Evolutionary conservation across 2,888 invertebrate species (phyloP).

Genomic region (Limnephilus lunatus): DNA sequence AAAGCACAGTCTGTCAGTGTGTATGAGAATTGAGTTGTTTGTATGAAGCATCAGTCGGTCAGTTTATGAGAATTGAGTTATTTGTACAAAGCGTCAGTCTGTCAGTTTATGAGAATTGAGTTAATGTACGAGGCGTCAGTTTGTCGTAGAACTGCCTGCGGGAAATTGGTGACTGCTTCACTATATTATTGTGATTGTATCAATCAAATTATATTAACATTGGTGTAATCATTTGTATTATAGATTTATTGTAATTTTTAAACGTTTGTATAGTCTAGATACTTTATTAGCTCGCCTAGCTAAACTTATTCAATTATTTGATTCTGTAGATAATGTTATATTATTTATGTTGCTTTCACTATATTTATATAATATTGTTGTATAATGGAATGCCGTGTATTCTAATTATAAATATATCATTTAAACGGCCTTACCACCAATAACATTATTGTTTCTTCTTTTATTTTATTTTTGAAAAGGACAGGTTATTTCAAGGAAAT

Average conservation of each 20-base stretch:
- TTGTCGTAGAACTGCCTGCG: background rate
- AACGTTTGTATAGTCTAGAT: slow-evolving; percentile 59
- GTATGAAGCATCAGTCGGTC: background rate
- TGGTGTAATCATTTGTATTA: slow-evolving; percentile 50
- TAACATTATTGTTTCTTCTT: background rate
- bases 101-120: background rate
- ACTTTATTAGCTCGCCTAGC: slow-evolving; percentile 55
- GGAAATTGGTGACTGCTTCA: slow-evolving; percentile 43
- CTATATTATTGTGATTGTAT: slow-evolving; percentile 55
- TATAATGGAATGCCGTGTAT: background rate
- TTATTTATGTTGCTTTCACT: slow-evolving; percentile 19
- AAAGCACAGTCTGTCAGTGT: background rate
- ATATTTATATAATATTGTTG: background rate
- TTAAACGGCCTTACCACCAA: background rate
- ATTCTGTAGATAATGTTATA: slow-evolving; percentile 30
- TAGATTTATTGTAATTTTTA: slow-evolving; percentile 49
- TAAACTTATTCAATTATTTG: slow-evolving; percentile 44
- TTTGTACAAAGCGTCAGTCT: background rate
- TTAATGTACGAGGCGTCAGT: background rate
- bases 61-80: background rate
- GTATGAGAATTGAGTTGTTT: background rate
- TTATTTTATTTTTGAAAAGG: background rate
- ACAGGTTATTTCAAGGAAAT: no score
- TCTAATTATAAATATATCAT: background rate
- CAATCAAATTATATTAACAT: slow-evolving; percentile 55